Evolutionary conservation across 1,140 invertebrate genomes (phyloP), one percentile per base, ranked within the genome.

Genomic region (Tetramorium alpestre): DNA sequence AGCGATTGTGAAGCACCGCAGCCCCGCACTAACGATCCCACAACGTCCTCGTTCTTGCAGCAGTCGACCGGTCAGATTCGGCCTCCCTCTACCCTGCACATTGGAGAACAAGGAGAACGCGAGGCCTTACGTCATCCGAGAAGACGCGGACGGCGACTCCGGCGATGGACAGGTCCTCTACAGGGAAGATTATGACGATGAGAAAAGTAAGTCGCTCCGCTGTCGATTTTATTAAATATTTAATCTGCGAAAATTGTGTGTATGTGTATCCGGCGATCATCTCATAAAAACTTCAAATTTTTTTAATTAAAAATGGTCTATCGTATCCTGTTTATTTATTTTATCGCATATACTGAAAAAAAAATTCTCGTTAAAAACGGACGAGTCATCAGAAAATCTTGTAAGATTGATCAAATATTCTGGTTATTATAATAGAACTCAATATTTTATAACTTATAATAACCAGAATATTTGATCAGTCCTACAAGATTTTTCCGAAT

Each of bases 101-200:
- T 93, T 97, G 91, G 98, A 98, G 94, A 98, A 98, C 95, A 98
- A 98, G 94, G 98, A 98, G 95, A 98, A 98, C 92, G 96, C 97
- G 33, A 96, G 97, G 86, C 98, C 98, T n/a, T 97, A 97, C 95
- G 95, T 97, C 70, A 97, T 97, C 91, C 95, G 96, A 64, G 96
- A 97, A 91, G 97, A 97, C 87, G 95, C 95, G 85, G 96, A 97
- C 88, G 96, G 96, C 86, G 96, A 96, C 80, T 95, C 96, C 51
- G 95, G 95, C 28, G 97, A 97, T 90, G 97, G 97, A 22, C 97
- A 97, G 22, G 97, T 98, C 73, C 95, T 97, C 47, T 98, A 98
- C 94, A 96, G 97, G 85, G 97, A 98, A 80, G 97, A 98, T 89
- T 97, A 98, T 92, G 97, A 97, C 85, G 96, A 96, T 64, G 96